Evolutionary conservation across 2,888 invertebrate species (phyloP).

Genomic region (Tipula lateralis): DNA sequence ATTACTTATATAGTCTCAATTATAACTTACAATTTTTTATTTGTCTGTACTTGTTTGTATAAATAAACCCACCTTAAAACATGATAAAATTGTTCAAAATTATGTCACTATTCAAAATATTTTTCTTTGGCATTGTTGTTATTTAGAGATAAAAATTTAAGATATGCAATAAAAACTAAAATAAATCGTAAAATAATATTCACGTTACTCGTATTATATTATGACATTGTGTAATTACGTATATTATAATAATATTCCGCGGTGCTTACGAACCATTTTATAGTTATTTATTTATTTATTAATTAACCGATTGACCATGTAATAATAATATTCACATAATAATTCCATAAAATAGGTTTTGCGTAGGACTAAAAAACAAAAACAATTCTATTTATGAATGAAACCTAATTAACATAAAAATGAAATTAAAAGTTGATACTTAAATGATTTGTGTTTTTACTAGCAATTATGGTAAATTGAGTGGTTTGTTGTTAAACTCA

Average conservation of each 20-base stretch:
- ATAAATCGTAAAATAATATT: neutral
- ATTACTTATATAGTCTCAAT: neutral
- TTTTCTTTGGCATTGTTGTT: neutral
- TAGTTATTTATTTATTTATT: neutral
- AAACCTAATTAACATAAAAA: neutral
- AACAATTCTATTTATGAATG: neutral
- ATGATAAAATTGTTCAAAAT: neutral
- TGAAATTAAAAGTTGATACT: neutral
- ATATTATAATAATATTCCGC: neutral
- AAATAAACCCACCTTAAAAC: neutral
- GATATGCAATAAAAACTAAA: neutral
- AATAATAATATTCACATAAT: constrained; percentile 6
- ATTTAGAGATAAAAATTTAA: neutral
- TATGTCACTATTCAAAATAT: neutral
- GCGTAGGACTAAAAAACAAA: neutral
- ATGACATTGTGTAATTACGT: neutral
- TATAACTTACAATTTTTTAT: neutral
- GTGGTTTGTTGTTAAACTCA: neutral
- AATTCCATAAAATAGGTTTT: neutral
- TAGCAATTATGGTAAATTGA: neutral
- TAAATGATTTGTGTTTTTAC: neutral
- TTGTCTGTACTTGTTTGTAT: neutral
- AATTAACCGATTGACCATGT: neutral
- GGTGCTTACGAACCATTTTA: neutral
- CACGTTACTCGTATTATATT: neutral